A percentile compares a stretch with the other conserved stretches of the same genome.
Conservation (phyloP, 2,113 vertebrate genomes). For the Jaculus jaculus region DNA sequence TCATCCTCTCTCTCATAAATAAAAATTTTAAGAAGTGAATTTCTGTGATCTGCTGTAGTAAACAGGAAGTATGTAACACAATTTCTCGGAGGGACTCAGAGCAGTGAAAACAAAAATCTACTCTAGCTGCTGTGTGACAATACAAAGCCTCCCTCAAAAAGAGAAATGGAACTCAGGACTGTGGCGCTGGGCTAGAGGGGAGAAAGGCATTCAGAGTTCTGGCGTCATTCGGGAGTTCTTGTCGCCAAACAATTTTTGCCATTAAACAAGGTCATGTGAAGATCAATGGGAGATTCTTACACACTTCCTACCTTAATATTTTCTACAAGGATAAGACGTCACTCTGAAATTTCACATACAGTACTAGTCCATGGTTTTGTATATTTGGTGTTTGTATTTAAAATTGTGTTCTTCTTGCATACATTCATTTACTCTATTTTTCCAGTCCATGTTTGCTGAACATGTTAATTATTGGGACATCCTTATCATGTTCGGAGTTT, state of each 20-base stretch:
- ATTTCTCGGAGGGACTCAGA: not conserved
- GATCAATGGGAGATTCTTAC: not conserved
- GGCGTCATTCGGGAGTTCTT: not conserved
- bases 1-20: too few species aligned
- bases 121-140: not conserved
- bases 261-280: not conserved
- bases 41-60: too few species aligned
- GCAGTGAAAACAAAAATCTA: not conserved
- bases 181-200: not conserved
- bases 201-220: not conserved
- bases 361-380: not conserved
- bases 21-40: too few species aligned
- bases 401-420: not conserved
- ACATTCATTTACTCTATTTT: not conserved
- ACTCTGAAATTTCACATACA: slow-evolving; percentile 8
- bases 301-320: not conserved
- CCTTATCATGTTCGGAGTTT: slow-evolving; percentile 31
- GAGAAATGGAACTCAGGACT: not conserved
- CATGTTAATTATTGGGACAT: not conserved
- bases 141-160: not conserved
- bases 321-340: not conserved
- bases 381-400: slow-evolving; percentile 8
- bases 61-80: not conserved
- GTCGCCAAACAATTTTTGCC: not conserved
- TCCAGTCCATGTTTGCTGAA: not conserved